Percentiles rank a stretch among this genome's conserved stretches.
Evolutionary conservation across 1,140 invertebrate species (phyloP).

Genomic region (Oncopodura yosiiana): DNA sequence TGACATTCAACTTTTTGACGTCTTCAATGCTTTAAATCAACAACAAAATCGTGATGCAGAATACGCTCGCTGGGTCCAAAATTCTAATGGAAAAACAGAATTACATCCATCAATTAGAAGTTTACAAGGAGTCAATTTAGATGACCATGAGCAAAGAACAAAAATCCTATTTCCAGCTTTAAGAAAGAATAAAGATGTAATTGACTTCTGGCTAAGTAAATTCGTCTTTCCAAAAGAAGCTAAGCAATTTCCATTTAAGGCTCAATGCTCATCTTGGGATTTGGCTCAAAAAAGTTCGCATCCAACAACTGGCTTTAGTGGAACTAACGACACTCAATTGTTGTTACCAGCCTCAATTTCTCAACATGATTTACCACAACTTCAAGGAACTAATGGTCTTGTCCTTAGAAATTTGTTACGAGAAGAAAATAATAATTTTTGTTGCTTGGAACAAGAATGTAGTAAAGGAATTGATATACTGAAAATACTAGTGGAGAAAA

Average conservation of each 20-base stretch:
- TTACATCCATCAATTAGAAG: not conserved
- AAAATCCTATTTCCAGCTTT: conserved; percentile 6
- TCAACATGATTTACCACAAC: conserved; percentile 14
- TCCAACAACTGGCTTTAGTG: conserved; percentile 15
- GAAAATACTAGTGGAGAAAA: not conserved
- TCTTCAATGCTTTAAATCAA: not conserved
- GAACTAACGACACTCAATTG: conserved; percentile 22
- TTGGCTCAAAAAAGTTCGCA: not conserved
- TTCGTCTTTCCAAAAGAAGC: conserved; percentile 19
- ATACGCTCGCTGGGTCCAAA: not conserved
- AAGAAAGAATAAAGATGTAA: conserved; percentile 7
- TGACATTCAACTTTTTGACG: not conserved
- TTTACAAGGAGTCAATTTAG: not conserved
- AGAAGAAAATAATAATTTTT: conserved; percentile 10
- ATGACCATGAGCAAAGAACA: not conserved
- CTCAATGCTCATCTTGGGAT: conserved; percentile 19
- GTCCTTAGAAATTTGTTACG: conserved; percentile 1
- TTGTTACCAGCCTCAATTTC: conserved; percentile 11
- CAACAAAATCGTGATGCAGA: not conserved
- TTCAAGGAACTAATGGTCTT: conserved; percentile 10
- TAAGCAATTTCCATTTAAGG: conserved; percentile 17
- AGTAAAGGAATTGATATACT: not conserved
- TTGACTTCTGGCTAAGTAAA: conserved; percentile 24
- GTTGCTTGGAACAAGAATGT: not conserved
- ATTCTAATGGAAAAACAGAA: not conserved